Percentiles rank a stretch among this genome's conserved stretches.
These are phyloP conservation scores for Toxonevra muliebris DNA, from an alignment of 2,888 invertebrate species.

Conservation along the genomic window DNA sequence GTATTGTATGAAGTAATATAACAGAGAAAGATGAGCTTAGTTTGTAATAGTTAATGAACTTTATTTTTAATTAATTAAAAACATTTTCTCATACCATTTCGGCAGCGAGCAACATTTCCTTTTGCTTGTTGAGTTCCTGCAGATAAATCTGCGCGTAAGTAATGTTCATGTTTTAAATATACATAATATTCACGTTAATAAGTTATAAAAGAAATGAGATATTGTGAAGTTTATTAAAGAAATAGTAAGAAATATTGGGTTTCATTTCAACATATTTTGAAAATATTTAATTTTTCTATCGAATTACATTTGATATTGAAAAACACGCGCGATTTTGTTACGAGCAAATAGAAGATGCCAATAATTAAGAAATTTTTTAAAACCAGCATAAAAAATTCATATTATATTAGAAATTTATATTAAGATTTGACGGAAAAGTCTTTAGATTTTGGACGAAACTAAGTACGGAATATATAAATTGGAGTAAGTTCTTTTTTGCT, in stretches of 20 bases:
- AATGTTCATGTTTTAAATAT: neutral
- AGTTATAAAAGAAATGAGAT: constrained; percentile 5
- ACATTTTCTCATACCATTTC: constrained; percentile 72
- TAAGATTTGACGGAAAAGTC: too few species aligned
- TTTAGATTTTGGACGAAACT: too few species aligned
- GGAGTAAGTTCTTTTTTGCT: too few species aligned
- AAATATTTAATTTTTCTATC: constrained; percentile 3
- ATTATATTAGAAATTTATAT: too few species aligned
- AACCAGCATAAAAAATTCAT: too few species aligned
- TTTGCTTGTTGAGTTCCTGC: constrained; percentile 89
- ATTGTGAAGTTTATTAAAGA: constrained; percentile 8
- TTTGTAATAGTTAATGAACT: too few species aligned
- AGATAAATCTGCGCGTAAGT: constrained; percentile 77
- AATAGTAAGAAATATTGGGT: constrained; percentile 21
- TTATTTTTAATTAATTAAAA: too few species aligned
- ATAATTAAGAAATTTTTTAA: too few species aligned
- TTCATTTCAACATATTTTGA: constrained; percentile 4
- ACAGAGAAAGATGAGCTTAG: too few species aligned
- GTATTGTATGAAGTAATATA: too few species aligned
- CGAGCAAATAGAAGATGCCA: too few species aligned
- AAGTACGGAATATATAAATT: too few species aligned
- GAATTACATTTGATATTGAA: neutral
- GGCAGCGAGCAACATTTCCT: constrained; percentile 83
- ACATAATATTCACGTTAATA: neutral
- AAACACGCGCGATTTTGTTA: neutral